Base-by-base conservation (phyloP, 2,797 vertebrate species). In the Liparis tanakae region DNA sequence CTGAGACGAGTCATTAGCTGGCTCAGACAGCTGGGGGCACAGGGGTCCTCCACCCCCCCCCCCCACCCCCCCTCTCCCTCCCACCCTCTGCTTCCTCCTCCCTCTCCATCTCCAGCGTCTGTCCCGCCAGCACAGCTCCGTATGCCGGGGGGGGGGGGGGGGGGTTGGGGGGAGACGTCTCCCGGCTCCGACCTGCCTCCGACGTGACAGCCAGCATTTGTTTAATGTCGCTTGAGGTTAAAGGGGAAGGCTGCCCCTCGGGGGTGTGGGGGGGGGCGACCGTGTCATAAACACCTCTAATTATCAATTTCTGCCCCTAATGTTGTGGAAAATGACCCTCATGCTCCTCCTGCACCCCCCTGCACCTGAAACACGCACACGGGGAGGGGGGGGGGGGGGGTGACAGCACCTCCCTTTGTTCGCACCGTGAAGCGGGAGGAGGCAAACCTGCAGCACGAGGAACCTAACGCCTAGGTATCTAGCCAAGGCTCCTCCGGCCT, bases 11-110 rank as follows among this genome's bases (percentile, higher is more conserved):
- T 95, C 95, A 95, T 95, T 95, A 95, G 94, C 94, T 92, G 92
- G 86, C 91, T 93, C 92, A 95, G 95, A 95, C 95, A 95, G 94
- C 94, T 95, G 95, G 95, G 95, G 94, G 95, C 94, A 94, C 90
- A 89, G 90, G 93, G 93, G 93, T 93, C 92, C 93, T 90, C 90
- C 82, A 89, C 86, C 79, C 59, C 62, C 60, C 62, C 30, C 75
- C 18, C 5, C 43, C 6, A n/a, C 15, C 56, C 74, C 70, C 74
- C 55, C 76, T 60, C 76, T 78, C 85, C 85, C 74, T 59, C 76
- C 77, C 73, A 59, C 78, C 68, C 81, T 69, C 84, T 58, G 71
- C 70, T 78, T 81, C 88, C 84, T 81, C 85, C 84, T 88, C 81
- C 86, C 81, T 78, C 81, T 88, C 76, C 79, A 89, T 87, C 76